Evolutionary conservation across 2,888 invertebrate species (phyloP), one percentile per base, ranked within the genome.

Genomic region (Archips xylosteana): DNA sequence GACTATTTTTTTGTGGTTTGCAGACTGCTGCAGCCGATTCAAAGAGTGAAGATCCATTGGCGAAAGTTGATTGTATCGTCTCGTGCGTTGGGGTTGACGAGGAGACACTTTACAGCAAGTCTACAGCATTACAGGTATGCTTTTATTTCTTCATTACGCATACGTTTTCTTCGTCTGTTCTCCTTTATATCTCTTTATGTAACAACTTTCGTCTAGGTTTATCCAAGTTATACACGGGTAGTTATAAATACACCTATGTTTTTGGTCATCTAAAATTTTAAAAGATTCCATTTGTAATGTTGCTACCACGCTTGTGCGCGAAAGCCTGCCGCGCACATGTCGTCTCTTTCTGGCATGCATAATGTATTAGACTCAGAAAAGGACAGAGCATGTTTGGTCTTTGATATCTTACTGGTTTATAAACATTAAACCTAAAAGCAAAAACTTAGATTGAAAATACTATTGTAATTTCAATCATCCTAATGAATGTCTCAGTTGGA

Each of bases 41-140:
- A 63, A 96, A 95, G 62, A 95, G 95, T 75, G 97, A 97, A 81
- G 97, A 97, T 92, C 96, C 96, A 12, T 95, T 98, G 78, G 95
- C 96, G 51, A 98, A 98, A 91, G 96, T 97, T 82, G 99, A 99
- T 95, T 98, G 98, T 79, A 94, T 99, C 78, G 97, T 98, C 78
- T 97, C 98, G 12, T 97, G 97, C 63, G 98, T 99, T 75, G 99
- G 99, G 71, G 97, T 97, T 10, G 99, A 99, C 88, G 98, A 99
- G 87, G 99, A 99, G 83, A 97, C 98, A 77, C 96, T 99, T 66
- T 99, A 99, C 92, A 98, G 98, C 89, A 99, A 99, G 94, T 99
- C 99, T 4, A 98, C 97, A 79, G 97, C 99, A 23, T 94, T 99
- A 78, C 99, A 99, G 96, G 98, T 97, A 85, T 83, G 86, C 49